Conservation (phyloP, 1,140 invertebrate species). For the Proctacanthus coquilletti region DNA sequence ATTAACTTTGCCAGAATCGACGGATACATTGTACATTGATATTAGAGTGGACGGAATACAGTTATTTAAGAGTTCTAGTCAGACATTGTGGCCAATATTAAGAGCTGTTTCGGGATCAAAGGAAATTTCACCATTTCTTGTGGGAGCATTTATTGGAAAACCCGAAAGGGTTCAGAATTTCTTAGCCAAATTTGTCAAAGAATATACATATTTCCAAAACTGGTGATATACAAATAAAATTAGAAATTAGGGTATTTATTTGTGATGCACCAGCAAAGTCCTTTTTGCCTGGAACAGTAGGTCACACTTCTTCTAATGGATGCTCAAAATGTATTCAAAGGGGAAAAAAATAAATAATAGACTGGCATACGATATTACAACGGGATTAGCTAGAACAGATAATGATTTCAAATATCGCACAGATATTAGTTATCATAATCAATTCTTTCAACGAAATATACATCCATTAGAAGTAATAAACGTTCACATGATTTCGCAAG, state of each 20-base stretch:
- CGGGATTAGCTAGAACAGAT: no score
- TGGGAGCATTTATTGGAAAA: no score
- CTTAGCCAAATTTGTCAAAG: neutral
- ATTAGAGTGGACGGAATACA: neutral
- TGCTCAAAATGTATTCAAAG: conserved; percentile 1
- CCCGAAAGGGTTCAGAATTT: neutral
- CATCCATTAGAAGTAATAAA: neutral
- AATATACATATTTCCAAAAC: neutral
- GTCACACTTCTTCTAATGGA: no score
- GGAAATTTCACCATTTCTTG: no score
- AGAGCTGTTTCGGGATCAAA: no score
- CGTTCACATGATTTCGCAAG: neutral
- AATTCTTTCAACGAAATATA: no score
- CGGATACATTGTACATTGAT: neutral
- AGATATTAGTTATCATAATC: neutral
- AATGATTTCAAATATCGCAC: no score
- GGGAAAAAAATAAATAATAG: conserved; percentile 1
- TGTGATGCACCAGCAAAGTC: neutral
- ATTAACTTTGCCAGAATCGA: neutral
- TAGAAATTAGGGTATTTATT: neutral
- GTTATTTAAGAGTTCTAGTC: neutral
- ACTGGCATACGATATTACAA: no score
- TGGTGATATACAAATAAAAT: neutral
- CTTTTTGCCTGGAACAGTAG: no score
- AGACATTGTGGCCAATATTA: neutral